Base-by-base conservation (phyloP, 1,140 invertebrate genomes). In the Polypedilum vanderplanki region DNA sequence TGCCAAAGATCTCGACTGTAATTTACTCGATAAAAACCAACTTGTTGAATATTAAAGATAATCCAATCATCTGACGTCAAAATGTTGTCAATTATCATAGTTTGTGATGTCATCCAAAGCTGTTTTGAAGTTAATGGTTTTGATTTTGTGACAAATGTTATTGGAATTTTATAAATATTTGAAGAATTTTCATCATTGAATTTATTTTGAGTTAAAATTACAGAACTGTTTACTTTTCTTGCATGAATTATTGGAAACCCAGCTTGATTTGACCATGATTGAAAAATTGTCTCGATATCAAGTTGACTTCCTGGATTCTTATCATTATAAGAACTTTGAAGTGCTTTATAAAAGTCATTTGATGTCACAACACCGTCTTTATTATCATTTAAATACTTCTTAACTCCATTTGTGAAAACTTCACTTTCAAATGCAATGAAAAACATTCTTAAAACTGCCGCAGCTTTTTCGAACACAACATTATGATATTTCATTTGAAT, bases 1-100 rank as follows among this genome's bases (percentile, higher is more conserved):
- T 57, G 12, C 46, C 46, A 57, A 12, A 57, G 46, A 12, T 57
- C 46, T 1, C 46, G 46, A 57, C 46, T 57, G 46, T 57, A 57
- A 15, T 57, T n/a, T 12, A 57, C 46, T n/a, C 46, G 46, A 57
- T 57, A 57, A 57, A n/a, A 57, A 4, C 46, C 46, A 12, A 57
- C 46, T 57, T n/a, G 46, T 57, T 57, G 46, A 57, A 57, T 57
- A 57, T 57, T 57, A 15, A 57, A 57, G 12, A 57, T 57, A n/a
- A 57, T 57, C 46, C 46, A 57, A n/a, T 57, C 46, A 57, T 57
- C 10, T 15, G 46, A 15, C 12, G 8, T 57, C n/a, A 57, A 57
- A n/a, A 57, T 15, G 4, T 57, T 3, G n/a, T 57, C n/a, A 57
- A 57, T 57, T 57, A n/a, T 57, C n/a, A 57, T 57, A 12, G 12